Evolutionary conservation across 2,888 invertebrate genomes (phyloP), one percentile per base, ranked within the genome.

Genomic region (Philereme vetulata): DNA sequence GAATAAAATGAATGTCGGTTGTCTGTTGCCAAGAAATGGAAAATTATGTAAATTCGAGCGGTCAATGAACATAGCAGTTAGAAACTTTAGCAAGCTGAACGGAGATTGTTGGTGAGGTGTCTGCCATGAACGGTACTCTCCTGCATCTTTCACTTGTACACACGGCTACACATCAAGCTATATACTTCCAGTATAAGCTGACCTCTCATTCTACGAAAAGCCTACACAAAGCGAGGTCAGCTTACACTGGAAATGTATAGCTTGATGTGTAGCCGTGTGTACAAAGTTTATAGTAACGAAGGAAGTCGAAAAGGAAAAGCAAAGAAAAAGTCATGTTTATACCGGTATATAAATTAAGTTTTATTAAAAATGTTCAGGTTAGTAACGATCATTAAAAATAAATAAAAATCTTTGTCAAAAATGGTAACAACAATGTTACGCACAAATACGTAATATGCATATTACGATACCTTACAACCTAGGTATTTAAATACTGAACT

Each of bases 401-500:
- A 90, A 85, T 88, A 88, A 88, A 90, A 88, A 84, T 86, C 86
- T 88, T 88, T 91, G 88, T 89, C 88, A 86, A 89, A 82, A 83
- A 76, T 75, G 76, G 81, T 78, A 84, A 77, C 80, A 71, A 81
- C 74, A 80, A 75, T 70, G 73, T 77, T 82, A 81, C 84, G 77
- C 75, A 74, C 67, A 66, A 77, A 86, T 86, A 88, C 90, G 90
- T 91, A 91, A 91, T 90, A 91, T 91, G 91, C 91, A 91, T 90
- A 91, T 91, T 90, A 91, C 91, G 91, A 88, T 80, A 89, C 86
- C 90, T 91, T 91, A 91, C 86, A 87, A 78, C 83, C 90, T 91
- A n/a, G n/a, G n/a, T n/a, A 91, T 81, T 76, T 88, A 89, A 90
- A 90, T 90, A 91, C 90, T 91, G 88, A 76, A 88, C 90, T 90